Conservation (phyloP, 2,113 vertebrate genomes). For the Elaphurus davidianus region DNA sequence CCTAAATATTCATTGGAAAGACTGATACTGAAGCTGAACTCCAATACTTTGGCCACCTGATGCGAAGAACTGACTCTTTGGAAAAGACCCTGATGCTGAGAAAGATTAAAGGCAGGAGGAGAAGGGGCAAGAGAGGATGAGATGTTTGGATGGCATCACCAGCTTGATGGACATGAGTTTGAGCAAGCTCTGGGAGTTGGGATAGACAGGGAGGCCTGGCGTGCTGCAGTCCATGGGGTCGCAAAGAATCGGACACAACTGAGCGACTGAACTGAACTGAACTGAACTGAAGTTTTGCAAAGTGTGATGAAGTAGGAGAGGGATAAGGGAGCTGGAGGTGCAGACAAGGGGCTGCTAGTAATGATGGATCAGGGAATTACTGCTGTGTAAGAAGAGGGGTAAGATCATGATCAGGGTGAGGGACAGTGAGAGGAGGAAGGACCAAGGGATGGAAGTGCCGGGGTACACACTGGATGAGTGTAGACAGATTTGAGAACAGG, state of each 20-base stretch:
- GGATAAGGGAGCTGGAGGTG: not conserved
- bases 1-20: not conserved
- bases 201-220: not conserved
- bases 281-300: not conserved
- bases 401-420: not conserved
- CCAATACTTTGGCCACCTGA: not conserved
- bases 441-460: not conserved
- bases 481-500: not conserved
- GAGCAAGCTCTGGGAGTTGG: not conserved
- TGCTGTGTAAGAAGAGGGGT: not conserved
- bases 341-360: not conserved
- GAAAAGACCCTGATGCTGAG: not conserved
- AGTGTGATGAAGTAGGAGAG: not conserved
- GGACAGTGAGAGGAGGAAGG: not conserved
- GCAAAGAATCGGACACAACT: not conserved
- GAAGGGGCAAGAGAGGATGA: not conserved
- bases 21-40: not conserved
- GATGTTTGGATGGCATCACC: not conserved
- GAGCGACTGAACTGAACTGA: not conserved
- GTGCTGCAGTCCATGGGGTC: not conserved
- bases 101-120: not conserved
- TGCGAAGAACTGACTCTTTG: not conserved
- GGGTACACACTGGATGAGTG: fast-evolving
- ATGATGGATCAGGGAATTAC: not conserved
- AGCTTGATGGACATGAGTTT: not conserved